phyloP scores from a whole-genome alignment of 1,140 invertebrate species.

The Anthonomus grandis region DNA sequence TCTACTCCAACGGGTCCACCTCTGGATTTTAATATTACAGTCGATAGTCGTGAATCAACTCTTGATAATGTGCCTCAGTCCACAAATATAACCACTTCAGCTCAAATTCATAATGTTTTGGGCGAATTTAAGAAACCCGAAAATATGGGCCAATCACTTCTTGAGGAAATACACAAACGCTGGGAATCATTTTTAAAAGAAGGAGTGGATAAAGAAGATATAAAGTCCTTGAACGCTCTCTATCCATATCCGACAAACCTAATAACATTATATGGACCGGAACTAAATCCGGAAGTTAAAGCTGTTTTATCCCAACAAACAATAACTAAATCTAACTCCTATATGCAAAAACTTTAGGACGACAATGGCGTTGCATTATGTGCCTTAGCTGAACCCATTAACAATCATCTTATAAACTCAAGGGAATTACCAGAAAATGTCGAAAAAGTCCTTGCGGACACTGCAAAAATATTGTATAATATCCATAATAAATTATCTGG shows the following conservation, averaged over 20 bases:
- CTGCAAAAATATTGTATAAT: neutral
- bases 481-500: neutral
- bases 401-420: neutral
- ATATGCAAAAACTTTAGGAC: too few species aligned
- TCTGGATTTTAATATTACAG: too few species aligned
- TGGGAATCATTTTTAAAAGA: neutral
- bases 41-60: neutral
- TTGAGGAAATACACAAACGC: neutral
- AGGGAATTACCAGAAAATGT: neutral
- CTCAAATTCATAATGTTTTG: too few species aligned
- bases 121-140: too few species aligned
- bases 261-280: neutral
- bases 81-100: too few species aligned
- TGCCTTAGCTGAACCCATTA: neutral
- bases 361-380: neutral
- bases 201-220: neutral
- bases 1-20: neutral
- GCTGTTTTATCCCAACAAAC: neutral
- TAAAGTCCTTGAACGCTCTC: neutral
- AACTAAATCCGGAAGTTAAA: neutral
- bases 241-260: neutral
- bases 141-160: neutral
- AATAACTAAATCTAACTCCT: too few species aligned
- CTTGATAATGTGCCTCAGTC: too few species aligned
- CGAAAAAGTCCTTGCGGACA: neutral